Evolutionary conservation across 2,797 vertebrate genomes (phyloP), one percentile per base, ranked within the genome.

Genomic region (Falco naumanni): DNA sequence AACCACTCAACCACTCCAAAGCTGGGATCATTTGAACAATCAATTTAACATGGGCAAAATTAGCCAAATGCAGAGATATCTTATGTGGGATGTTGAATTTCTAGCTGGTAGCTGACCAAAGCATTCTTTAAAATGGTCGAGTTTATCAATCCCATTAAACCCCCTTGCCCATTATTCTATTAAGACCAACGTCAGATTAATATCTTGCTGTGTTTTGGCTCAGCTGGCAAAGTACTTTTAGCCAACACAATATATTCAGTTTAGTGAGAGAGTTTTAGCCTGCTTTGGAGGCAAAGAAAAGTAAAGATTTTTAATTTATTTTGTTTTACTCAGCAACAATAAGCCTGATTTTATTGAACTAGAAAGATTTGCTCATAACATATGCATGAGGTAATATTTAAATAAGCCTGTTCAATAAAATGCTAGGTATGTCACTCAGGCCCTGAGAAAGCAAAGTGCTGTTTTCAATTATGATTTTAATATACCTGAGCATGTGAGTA

Each of bases 381-480:
- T 76, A 90, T 82, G 59, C 61, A 84, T 90, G 89, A 96, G 82
- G 93, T 87, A 93, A 91, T 85, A 95, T 95, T 94, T 93, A 89
- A 96, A 97, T 79, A 91, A 94, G 66, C 26, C 54, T 41, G 39
- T 57, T 71, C 57, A 71, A 65, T 87, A 78, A 89, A 92, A 89
- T 41, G 68, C 64, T 71, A 89, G 50, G 71, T 85, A 84, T 85
- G 76, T 86, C 47, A 63, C 51, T 93, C 75, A 76, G 84, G 33
- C 33, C 65, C 19, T 1, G 10, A 81, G 88, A 92, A 92, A 93
- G 54, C 51, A 88, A 95, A 71, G 90, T 90, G 50, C 88, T 95
- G 91, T 63, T 97, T 97, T 93, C 59, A 83, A 92, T 81, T 93
- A 87, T 26, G 54, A 66, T 86, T 95, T 95, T 88, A 93, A 91